Evolutionary conservation across 2,888 invertebrate genomes (phyloP).

Genomic region (Gerris lacustris): DNA sequence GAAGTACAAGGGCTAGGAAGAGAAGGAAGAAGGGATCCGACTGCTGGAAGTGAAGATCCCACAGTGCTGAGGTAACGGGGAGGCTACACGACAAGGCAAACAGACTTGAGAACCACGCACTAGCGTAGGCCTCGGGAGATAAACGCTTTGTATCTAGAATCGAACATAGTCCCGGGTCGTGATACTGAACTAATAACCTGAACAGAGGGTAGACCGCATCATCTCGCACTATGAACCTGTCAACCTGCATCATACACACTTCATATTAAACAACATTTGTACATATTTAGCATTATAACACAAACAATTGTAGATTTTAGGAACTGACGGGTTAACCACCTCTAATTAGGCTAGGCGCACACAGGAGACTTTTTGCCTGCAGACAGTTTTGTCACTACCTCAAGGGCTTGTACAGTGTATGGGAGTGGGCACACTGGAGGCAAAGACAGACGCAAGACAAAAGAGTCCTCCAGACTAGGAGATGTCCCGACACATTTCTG

Average conservation of each 20-base stretch:
- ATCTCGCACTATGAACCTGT: neutral
- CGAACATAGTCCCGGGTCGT: slow-evolving; percentile 93
- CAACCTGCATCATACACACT: neutral
- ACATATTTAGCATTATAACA: too few relatives aligned
- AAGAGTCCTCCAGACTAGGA: too few relatives aligned
- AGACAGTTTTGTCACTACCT: too few relatives aligned
- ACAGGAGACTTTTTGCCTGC: too few relatives aligned
- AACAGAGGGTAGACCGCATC: slow-evolving; percentile 49
- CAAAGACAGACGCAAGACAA: too few relatives aligned
- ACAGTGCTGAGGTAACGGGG: slow-evolving; percentile 79
- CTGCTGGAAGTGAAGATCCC: slow-evolving; percentile 94
- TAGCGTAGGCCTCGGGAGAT: slow-evolving; percentile 78
- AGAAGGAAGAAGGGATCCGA: slow-evolving; percentile 93
- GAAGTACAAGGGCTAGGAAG: slow-evolving; percentile 86
- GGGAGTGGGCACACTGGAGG: too few relatives aligned
- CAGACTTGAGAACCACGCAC: slow-evolving; percentile 78
- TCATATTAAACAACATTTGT: too few relatives aligned
- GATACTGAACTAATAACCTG: slow-evolving; percentile 77
- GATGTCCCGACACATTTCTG: too few relatives aligned
- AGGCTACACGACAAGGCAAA: slow-evolving; percentile 79
- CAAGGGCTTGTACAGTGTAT: too few relatives aligned
- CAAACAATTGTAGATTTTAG: too few relatives aligned
- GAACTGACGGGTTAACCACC: too few relatives aligned
- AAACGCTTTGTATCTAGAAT: slow-evolving; percentile 92
- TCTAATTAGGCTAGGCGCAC: too few relatives aligned